phyloP scores from a whole-genome alignment of 2,888 invertebrate species.

The Entomobrya multifasciata region DNA sequence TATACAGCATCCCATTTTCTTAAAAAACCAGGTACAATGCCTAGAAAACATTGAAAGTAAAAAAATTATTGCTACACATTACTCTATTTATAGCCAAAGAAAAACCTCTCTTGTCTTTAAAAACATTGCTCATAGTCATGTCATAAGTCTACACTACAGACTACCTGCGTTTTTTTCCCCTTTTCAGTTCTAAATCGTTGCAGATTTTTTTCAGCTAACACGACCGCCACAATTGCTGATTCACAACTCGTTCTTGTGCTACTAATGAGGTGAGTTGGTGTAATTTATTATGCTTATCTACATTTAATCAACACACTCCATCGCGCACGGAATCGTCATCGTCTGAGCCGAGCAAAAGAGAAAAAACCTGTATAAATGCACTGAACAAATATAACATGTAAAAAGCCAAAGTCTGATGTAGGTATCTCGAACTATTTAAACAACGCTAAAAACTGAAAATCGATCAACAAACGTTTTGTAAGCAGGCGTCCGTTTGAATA shows the following conservation, averaged over 20 bases:
- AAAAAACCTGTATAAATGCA: slow-evolving; percentile 54
- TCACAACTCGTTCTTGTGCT: slow-evolving; percentile 65
- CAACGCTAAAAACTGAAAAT: background rate
- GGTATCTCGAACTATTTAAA: background rate
- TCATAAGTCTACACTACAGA: no score
- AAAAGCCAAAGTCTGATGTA: background rate
- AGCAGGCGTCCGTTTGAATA: no score
- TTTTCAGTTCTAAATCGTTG: slow-evolving; percentile 46
- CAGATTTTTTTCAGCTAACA: slow-evolving; percentile 45
- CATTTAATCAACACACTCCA: slow-evolving; percentile 53
- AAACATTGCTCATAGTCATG: no score
- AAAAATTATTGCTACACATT: no score
- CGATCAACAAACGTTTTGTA: no score
- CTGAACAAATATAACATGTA: slow-evolving; percentile 42
- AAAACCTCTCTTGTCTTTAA: no score
- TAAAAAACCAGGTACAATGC: no score
- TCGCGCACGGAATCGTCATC: slow-evolving; percentile 57
- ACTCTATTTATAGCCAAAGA: no score
- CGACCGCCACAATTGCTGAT: slow-evolving; percentile 43
- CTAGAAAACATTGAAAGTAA: no score
- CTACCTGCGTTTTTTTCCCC: background rate
- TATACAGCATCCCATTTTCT: slow-evolving; percentile 28
- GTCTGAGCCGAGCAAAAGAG: no score
- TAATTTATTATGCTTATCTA: slow-evolving; percentile 66
- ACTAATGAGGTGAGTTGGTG: slow-evolving; percentile 68